Conservation (phyloP, 2,113 vertebrate genomes). For the Gallinago media region DNA sequence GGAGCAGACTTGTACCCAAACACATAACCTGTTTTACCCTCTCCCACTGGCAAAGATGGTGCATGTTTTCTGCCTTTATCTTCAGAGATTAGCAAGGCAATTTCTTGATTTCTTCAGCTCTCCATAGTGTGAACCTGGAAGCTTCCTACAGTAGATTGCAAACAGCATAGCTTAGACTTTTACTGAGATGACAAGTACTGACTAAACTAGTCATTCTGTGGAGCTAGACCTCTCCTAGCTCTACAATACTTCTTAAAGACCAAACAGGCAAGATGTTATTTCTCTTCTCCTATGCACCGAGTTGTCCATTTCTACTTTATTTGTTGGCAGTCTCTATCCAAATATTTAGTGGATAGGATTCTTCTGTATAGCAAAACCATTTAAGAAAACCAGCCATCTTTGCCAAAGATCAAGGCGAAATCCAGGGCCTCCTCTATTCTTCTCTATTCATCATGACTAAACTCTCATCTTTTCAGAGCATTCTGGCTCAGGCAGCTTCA, state of each 20-base stretch:
- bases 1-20: neutral
- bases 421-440: neutral
- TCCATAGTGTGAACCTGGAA: neutral
- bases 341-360: neutral
- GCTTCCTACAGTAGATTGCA: neutral
- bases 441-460: neutral
- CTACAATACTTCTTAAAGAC: neutral
- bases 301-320: neutral
- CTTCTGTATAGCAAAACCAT: neutral
- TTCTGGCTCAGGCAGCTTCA: constrained; percentile 10
- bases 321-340: neutral
- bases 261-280: neutral
- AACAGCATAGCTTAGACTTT: neutral
- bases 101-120: neutral
- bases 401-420: constrained; percentile 5
- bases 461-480: constrained; percentile 32
- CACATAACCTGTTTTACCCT: neutral
- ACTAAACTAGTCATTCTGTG: neutral
- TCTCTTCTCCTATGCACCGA: neutral
- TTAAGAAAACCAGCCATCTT: neutral
- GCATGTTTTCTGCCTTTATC: neutral
- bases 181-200: neutral
- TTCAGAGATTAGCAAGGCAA: neutral
- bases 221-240: neutral
- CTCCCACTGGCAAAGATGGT: neutral